A percentile compares a stretch with the other conserved stretches of the same genome.
These are phyloP conservation scores for Protonibea diacanthus DNA, from an alignment of 2,797 vertebrate species.

Conservation along the genomic window DNA sequence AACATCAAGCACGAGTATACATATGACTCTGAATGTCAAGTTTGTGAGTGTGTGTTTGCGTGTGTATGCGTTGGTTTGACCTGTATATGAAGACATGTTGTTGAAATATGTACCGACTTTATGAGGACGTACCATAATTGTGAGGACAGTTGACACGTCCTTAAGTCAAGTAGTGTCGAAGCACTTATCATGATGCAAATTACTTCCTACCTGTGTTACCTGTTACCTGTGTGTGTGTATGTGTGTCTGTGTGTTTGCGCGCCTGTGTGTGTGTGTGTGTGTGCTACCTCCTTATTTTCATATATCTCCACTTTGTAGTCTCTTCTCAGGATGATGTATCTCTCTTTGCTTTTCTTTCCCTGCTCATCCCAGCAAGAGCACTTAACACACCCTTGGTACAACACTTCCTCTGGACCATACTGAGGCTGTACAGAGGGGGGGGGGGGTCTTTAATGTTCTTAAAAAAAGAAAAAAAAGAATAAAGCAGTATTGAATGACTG, in stretches of 20 bases:
- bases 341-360: slow-evolving; percentile 91
- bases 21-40: not conserved
- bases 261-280: not conserved
- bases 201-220: too few species aligned
- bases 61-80: not conserved
- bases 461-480: not conserved
- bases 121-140: too few species aligned
- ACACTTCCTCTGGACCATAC: slow-evolving; percentile 68
- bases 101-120: too few species aligned
- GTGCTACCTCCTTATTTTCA: slow-evolving; percentile 89
- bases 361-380: slow-evolving; percentile 86
- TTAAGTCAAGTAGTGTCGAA: too few species aligned
- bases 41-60: not conserved
- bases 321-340: slow-evolving; percentile 85
- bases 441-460: not conserved
- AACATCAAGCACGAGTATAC: not conserved
- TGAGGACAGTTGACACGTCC: too few species aligned
- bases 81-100: too few species aligned
- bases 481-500: not conserved
- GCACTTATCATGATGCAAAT: too few species aligned
- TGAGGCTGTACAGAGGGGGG: slow-evolving; percentile 34
- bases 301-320: slow-evolving; percentile 90
- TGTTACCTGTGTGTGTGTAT: too few species aligned
- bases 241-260: too few species aligned
- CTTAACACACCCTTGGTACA: slow-evolving; percentile 86